A percentile compares a stretch with the other conserved stretches of the same genome.
These are phyloP conservation scores for Lophotriccus pileatus DNA, from an alignment of 2,797 vertebrate genomes.

Conservation along the genomic window DNA sequence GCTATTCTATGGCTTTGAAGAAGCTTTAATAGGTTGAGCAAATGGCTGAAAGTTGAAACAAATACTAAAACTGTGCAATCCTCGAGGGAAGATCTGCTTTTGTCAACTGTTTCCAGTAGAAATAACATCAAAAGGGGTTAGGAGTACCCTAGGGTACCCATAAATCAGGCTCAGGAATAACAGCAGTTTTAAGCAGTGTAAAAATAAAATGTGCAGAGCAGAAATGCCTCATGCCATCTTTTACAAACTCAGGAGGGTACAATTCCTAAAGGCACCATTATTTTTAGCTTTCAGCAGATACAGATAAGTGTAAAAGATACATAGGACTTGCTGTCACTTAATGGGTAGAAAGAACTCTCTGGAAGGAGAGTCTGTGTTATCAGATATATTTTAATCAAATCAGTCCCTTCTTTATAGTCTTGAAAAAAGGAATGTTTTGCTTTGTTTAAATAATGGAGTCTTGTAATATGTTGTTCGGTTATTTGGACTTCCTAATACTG, in stretches of 20 bases:
- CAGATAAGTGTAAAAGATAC: slow-evolving; percentile 3
- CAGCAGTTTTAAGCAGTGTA: not conserved
- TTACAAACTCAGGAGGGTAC: not conserved
- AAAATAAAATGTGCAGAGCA: slow-evolving; percentile 16
- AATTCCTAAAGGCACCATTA: slow-evolving; percentile 54
- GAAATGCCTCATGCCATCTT: not conserved
- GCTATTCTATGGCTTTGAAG: slow-evolving; percentile 22
- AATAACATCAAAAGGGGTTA: slow-evolving; percentile 23
- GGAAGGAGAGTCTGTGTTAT: not conserved
- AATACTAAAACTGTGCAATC: slow-evolving; percentile 5
- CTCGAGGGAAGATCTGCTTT: not conserved
- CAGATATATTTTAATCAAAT: not conserved
- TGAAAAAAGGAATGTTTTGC: not conserved
- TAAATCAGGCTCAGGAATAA: slow-evolving; percentile 33
- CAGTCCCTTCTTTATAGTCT: not conserved
- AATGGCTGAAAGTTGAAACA: slow-evolving; percentile 41
- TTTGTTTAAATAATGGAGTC: not conserved
- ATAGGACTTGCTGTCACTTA: not conserved
- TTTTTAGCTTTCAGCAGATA: slow-evolving; percentile 46
- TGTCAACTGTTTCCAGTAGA: slow-evolving; percentile 29
- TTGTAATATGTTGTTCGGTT: not conserved
- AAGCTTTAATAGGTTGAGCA: slow-evolving; percentile 18
- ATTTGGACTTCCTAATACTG: not conserved
- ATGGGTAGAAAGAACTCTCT: not conserved
- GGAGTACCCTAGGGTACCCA: not conserved